A percentile compares a stretch with the other conserved stretches of the same genome.
These are phyloP conservation scores for Tribolium castaneum DNA, from an alignment of 1,140 invertebrate genomes.

Conservation along the genomic window DNA sequence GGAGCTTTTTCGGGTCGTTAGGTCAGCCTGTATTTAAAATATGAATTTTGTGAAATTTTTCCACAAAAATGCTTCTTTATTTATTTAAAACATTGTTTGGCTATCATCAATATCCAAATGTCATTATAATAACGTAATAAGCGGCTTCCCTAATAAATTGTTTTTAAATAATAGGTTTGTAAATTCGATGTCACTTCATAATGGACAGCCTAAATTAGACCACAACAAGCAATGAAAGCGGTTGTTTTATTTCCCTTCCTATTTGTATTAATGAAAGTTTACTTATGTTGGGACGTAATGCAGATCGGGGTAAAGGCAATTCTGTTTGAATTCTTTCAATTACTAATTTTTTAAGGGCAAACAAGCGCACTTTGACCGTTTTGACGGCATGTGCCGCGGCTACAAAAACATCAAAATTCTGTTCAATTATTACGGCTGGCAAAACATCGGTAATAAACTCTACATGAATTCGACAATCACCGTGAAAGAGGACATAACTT, in stretches of 20 bases:
- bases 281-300: constrained; percentile 14
- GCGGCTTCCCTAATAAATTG: neutral
- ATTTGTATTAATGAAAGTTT: neutral
- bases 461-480: constrained; percentile 42
- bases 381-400: constrained; percentile 40
- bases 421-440: constrained; percentile 19
- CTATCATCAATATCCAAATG: neutral
- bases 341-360: neutral
- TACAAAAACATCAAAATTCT: constrained; percentile 32
- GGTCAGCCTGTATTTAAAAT: neutral
- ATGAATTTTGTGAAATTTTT: neutral
- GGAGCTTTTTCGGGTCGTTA: too few relatives aligned
- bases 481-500: constrained; percentile 24
- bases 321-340: neutral
- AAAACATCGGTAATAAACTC: constrained; percentile 31
- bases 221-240: constrained; percentile 1
- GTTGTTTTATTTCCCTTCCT: neutral
- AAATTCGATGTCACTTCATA: neutral
- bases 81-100: neutral
- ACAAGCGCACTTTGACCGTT: constrained; percentile 31
- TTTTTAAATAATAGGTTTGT: constrained; percentile 13
- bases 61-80: neutral
- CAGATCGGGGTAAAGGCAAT: constrained; percentile 12
- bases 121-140: constrained; percentile 12
- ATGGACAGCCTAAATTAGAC: neutral